These are phyloP conservation scores for Anableps anableps DNA, from an alignment of 2,797 vertebrate genomes.

Conservation along the genomic window DNA sequence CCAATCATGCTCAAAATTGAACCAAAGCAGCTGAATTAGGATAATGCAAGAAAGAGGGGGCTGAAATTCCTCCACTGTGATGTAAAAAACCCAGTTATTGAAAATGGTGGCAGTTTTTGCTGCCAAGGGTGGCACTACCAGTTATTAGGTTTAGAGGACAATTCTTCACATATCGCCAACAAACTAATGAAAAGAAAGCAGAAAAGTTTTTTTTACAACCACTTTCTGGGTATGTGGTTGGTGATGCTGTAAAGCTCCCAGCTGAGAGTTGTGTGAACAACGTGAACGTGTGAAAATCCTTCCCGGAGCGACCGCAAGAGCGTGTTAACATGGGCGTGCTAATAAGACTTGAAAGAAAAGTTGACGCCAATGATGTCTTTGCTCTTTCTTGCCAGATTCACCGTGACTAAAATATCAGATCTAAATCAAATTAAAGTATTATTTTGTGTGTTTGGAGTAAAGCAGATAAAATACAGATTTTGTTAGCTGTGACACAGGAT, in stretches of 20 bases:
- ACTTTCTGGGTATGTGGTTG: not conserved
- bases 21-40: not conserved
- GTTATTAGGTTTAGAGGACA: not conserved
- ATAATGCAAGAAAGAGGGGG: not conserved
- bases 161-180: not conserved
- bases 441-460: not conserved
- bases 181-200: not conserved
- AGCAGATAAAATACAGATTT: not conserved
- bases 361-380: conserved; percentile 8
- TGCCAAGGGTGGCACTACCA: not conserved
- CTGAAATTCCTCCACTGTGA: not conserved
- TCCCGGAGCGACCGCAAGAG: conserved; percentile 10
- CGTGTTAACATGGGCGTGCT: conserved; percentile 38
- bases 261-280: conserved; percentile 24
- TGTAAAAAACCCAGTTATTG: not conserved
- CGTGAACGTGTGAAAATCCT: conserved; percentile 46
- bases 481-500: conserved; percentile 12
- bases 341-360: conserved; percentile 35
- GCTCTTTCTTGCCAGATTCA: conserved; percentile 9
- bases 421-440: not conserved
- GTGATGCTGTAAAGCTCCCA: conserved; percentile 10
- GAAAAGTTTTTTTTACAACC: not conserved
- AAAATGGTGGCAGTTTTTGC: not conserved
- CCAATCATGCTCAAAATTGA: not conserved
- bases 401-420: not conserved